These are phyloP conservation scores for Drosophila littoralis DNA, from an alignment of 1,140 invertebrate genomes.

Conservation along the genomic window DNA sequence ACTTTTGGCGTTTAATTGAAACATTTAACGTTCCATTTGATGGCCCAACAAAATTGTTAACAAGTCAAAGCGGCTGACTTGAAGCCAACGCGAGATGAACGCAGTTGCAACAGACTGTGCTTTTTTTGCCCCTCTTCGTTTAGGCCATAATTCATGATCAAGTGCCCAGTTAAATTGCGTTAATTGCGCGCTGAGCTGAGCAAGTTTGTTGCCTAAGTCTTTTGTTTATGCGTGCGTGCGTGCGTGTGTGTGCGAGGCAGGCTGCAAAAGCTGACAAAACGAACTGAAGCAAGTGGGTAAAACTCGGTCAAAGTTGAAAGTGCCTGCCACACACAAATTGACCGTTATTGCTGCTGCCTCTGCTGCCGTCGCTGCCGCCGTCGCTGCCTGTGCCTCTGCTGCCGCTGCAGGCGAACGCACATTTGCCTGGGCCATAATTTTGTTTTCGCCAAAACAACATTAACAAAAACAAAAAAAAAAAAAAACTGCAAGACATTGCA, in stretches of 20 bases:
- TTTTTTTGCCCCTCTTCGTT: not conserved
- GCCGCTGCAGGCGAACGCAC: not conserved
- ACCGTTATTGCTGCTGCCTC: slow-evolving; percentile 31
- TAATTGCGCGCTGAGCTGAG: slow-evolving; percentile 17
- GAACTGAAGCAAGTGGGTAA: slow-evolving; percentile 15
- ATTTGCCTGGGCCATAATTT: slow-evolving; percentile 56
- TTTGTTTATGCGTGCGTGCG: slow-evolving; percentile 43
- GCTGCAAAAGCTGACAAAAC: slow-evolving; percentile 23
- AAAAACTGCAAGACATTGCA: slow-evolving; percentile 79
- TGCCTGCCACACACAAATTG: slow-evolving; percentile 32
- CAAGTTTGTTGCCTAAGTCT: slow-evolving; percentile 80
- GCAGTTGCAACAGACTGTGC: not conserved
- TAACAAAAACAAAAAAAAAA: slow-evolving; percentile 18
- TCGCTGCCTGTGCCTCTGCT: not conserved
- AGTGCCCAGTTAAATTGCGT: slow-evolving; percentile 46
- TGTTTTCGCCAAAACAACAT: slow-evolving; percentile 47
- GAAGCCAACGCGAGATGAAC: not conserved
- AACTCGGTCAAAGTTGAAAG: slow-evolving; percentile 75
- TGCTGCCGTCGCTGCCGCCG: slow-evolving; percentile 12
- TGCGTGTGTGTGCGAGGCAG: too few relatives aligned
- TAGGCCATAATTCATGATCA: slow-evolving; percentile 46
- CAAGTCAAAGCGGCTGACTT: too few relatives aligned
- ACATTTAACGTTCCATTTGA: not conserved
- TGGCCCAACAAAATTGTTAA: not conserved
- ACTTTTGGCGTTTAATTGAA: too few relatives aligned